Conservation (phyloP, 2,113 vertebrate species). For the Himantopus leucocephalus region DNA sequence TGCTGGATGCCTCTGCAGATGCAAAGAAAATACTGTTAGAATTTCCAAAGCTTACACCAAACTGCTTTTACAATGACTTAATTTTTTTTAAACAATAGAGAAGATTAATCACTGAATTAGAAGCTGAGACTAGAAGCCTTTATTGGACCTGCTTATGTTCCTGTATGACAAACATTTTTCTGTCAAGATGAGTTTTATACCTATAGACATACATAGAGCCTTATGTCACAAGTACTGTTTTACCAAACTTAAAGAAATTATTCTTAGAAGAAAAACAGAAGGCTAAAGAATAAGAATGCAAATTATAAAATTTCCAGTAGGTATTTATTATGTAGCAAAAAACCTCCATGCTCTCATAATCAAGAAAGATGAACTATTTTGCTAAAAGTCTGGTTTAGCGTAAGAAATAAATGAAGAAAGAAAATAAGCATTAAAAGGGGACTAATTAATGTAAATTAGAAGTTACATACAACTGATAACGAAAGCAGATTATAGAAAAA, state of each 20-base stretch:
- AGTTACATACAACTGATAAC: neutral
- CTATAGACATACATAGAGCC: neutral
- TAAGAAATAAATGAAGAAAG: neutral
- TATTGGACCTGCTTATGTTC: neutral
- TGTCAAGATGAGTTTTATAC: neutral
- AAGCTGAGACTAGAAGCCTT: neutral
- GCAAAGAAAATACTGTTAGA: neutral
- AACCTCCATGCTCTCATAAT: neutral
- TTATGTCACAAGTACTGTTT: neutral
- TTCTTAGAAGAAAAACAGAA: neutral
- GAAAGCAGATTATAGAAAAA: neutral
- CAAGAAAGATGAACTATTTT: neutral
- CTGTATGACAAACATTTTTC: neutral
- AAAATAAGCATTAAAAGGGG: neutral
- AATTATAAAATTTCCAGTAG: neutral
- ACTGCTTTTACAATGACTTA: neutral
- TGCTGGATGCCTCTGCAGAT: neutral
- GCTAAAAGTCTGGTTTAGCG: neutral
- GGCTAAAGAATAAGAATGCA: neutral
- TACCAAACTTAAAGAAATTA: neutral
- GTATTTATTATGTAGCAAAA: neutral
- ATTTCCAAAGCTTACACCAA: neutral
- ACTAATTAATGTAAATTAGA: neutral
- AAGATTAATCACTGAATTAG: neutral
- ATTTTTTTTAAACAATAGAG: neutral